phyloP scores from a whole-genome alignment of 2,888 invertebrate genomes.

The Pyrocoelia pectoralis region DNA sequence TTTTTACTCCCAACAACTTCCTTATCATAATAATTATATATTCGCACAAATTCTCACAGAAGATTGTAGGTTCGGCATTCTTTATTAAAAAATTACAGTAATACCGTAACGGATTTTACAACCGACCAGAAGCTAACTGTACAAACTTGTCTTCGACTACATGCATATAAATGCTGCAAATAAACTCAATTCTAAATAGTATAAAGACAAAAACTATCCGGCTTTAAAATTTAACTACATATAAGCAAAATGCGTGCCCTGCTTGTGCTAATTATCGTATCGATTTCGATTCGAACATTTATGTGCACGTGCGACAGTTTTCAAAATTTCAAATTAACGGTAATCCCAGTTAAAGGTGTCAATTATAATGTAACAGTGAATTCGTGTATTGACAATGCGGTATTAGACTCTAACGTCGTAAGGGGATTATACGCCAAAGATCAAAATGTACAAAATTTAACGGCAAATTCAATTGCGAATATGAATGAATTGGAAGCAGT shows the following conservation, averaged over 20 bases:
- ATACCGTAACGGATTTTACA: slow-evolving; percentile 6
- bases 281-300: not conserved
- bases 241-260: not conserved
- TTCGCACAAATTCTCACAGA: not conserved
- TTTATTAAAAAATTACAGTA: not conserved
- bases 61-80: not conserved
- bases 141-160: not conserved
- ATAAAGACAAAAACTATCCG: slow-evolving; percentile 1
- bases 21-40: not conserved
- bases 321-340: slow-evolving; percentile 16
- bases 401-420: slow-evolving; percentile 22
- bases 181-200: not conserved
- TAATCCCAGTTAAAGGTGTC: slow-evolving; percentile 6
- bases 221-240: no score
- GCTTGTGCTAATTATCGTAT: not conserved
- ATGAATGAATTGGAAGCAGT: slow-evolving; percentile 38
- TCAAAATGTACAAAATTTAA: slow-evolving; percentile 39
- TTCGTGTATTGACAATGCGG: slow-evolving; percentile 9
- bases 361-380: slow-evolving; percentile 17
- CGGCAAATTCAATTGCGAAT: slow-evolving; percentile 37
- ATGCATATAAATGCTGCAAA: not conserved
- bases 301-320: slow-evolving; percentile 20
- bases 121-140: not conserved
- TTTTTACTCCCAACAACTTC: no score
- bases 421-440: slow-evolving; percentile 30